These are phyloP conservation scores for Heliconius eleuchia DNA, from an alignment of 1,140 invertebrate species.

Conservation along the genomic window DNA sequence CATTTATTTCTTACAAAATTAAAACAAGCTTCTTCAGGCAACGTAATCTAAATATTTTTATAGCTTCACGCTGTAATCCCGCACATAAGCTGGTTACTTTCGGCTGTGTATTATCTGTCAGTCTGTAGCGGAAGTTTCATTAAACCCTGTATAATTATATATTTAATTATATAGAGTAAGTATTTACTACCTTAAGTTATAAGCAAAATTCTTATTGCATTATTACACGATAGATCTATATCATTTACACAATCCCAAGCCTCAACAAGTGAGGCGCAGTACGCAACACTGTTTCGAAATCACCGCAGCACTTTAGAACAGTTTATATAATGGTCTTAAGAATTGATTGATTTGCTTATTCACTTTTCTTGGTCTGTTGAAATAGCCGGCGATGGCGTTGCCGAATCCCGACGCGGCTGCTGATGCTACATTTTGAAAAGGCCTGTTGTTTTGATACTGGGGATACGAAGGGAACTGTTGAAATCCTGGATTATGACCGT, in stretches of 20 bases:
- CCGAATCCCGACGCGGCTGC: conserved; percentile 62
- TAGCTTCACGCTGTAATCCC: no score
- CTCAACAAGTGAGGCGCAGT: background rate
- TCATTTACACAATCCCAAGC: background rate
- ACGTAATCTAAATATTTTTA: no score
- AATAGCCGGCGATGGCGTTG: conserved; percentile 53
- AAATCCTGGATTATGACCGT: conserved; percentile 28
- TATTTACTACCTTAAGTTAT: no score
- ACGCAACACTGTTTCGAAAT: background rate
- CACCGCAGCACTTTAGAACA: conserved; percentile 1
- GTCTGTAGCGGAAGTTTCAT: no score
- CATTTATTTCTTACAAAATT: background rate
- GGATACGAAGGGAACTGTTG: conserved; percentile 11
- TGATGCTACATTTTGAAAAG: conserved; percentile 56
- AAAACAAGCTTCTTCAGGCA: no score
- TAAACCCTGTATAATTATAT: no score
- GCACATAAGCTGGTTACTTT: no score
- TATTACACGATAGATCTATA: background rate
- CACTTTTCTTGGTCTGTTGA: conserved; percentile 56
- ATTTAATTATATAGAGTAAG: no score
- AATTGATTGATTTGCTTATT: conserved; percentile 61
- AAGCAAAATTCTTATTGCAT: background rate
- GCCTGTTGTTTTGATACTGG: conserved; percentile 43
- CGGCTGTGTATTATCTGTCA: no score
- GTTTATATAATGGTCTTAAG: conserved; percentile 56